These are phyloP conservation scores for Eudyptes chrysolophus DNA, from an alignment of 2,113 vertebrate genomes.

Conservation along the genomic window DNA sequence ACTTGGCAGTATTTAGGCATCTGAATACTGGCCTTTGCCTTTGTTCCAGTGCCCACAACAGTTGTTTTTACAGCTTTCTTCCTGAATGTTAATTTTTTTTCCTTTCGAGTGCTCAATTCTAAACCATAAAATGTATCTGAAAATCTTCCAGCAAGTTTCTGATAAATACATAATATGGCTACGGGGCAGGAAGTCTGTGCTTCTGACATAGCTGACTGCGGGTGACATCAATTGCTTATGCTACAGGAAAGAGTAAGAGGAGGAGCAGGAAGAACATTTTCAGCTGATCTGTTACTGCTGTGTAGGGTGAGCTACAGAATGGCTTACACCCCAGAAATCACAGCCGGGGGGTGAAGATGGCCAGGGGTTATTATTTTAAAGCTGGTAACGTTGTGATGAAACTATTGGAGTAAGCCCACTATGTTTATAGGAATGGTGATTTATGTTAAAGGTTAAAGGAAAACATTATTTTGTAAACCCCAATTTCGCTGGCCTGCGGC, in stretches of 20 bases:
- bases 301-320: not conserved
- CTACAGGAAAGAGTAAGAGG: not conserved
- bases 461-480: accelerated
- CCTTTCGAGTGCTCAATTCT: not conserved
- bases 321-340: not conserved
- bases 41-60: not conserved
- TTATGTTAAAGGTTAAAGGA: not conserved
- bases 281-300: not conserved
- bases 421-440: not conserved
- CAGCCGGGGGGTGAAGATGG: not conserved
- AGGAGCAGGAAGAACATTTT: not conserved
- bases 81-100: not conserved
- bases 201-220: not conserved
- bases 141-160: not conserved
- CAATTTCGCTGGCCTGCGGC: accelerated
- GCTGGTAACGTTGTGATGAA: not conserved
- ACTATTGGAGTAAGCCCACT: not conserved
- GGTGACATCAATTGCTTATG: not conserved
- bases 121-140: not conserved
- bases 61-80: conserved; percentile 10
- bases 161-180: not conserved
- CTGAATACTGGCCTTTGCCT: not conserved
- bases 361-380: not conserved
- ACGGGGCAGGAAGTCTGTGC: not conserved
- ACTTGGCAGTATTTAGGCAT: not conserved